Percentiles rank a stretch among this genome's conserved stretches.
Evolutionary conservation across 2,797 vertebrate species (phyloP).

Genomic region (Acrossocheilus fasciatus): DNA sequence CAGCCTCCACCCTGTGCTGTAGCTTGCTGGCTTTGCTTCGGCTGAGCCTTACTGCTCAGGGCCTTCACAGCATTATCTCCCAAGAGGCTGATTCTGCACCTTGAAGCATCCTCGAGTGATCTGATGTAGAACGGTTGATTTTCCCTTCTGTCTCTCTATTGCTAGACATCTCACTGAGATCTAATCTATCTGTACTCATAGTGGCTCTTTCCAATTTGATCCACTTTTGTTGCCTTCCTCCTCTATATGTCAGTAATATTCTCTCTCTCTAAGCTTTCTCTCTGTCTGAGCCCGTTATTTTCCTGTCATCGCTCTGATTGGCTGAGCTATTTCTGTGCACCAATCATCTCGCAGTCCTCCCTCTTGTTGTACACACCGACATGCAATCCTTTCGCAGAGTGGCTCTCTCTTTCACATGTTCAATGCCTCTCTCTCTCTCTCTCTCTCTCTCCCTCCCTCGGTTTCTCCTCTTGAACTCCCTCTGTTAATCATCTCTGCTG

Average conservation of each 20-base stretch:
- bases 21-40: constrained; percentile 33
- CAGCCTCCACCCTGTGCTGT: constrained; percentile 49
- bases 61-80: constrained; percentile 53
- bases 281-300: constrained; percentile 70
- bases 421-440: constrained; percentile 64
- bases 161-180: constrained; percentile 56
- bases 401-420: constrained; percentile 60
- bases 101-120: constrained; percentile 38
- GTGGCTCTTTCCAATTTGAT: constrained; percentile 30
- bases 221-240: constrained; percentile 50
- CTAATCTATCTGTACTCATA: constrained; percentile 53
- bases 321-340: constrained; percentile 79
- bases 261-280: constrained; percentile 71
- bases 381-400: constrained; percentile 52
- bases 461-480: constrained; percentile 64
- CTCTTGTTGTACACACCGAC: constrained; percentile 56
- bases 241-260: constrained; percentile 71
- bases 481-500: constrained; percentile 73
- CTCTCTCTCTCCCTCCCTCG: constrained; percentile 54
- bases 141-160: constrained; percentile 59
- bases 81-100: constrained; percentile 44
- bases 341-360: constrained; percentile 69
- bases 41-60: constrained; percentile 64
- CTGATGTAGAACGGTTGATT: constrained; percentile 24
- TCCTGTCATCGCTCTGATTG: constrained; percentile 74